Evolutionary conservation across 1,140 invertebrate genomes (phyloP), one percentile per base, ranked within the genome.

Genomic region (Carposina sasakii): DNA sequence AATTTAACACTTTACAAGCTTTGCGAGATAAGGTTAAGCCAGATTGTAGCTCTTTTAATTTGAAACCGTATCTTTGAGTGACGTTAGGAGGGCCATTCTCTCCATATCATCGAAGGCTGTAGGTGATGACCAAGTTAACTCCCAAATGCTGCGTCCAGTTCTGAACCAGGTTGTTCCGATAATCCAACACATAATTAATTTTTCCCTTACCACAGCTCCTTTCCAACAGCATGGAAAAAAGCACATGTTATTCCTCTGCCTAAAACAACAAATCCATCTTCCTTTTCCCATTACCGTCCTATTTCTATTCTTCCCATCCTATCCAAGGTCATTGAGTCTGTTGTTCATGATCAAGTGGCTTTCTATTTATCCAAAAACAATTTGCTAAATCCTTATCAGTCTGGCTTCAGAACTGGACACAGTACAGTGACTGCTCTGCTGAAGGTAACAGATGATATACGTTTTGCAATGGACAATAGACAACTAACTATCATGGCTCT

Each of bases 381-480:
- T n/a, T n/a, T n/a, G n/a, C n/a, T n/a, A n/a, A n/a, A n/a, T n/a
- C n/a, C n/a, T n/a, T n/a, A n/a, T n/a, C n/a, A n/a, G n/a, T n/a
- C n/a, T n/a, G n/a, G n/a, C n/a, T n/a, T n/a, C n/a, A n/a, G n/a
- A n/a, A n/a, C 24, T 28, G 6, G 24, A 28, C 24, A 28, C 6
- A 6, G 6, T 6, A 28, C 12, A 12, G 6, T 28, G 24, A 6
- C 6, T 28, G 6, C 12, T 28, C 12, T 12, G 12, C 5, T 26
- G n/a, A 42, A 42, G 12, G 23, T 24, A 2, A 24, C 23, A 24
- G 30, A 46, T 36, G 44, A 46, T 6, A 36, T 46, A 19, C 44
- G 30, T 4, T 22, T 36, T 16, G 31, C 31, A 10, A 46, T 34
- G n/a, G 44, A 46, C 2, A 23, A 46, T 15, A 36, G 20, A 10